Conservation (phyloP, 2,888 invertebrate genomes). For the Drosophila paranaensis region DNA sequence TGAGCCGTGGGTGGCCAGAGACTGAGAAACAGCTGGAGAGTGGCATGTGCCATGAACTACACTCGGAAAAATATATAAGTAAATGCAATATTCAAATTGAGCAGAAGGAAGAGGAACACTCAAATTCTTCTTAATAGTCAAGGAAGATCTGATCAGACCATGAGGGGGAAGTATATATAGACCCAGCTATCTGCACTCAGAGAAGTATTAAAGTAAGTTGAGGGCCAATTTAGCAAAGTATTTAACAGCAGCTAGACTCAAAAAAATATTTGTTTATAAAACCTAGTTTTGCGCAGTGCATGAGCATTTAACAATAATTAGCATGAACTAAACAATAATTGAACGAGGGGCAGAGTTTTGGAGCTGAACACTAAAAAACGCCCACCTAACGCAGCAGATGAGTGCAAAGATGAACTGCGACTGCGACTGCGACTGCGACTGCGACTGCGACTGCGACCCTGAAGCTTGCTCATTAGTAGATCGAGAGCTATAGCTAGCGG, state of each 20-base stretch:
- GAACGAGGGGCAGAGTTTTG: constrained; percentile 2
- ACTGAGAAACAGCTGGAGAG: too few species aligned
- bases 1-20: neutral
- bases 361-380: constrained; percentile 44
- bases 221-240: too few species aligned
- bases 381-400: constrained; percentile 50
- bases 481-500: constrained; percentile 12
- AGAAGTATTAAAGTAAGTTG: neutral
- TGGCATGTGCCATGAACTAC: neutral
- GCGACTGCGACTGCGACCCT: neutral
- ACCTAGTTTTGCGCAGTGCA: neutral
- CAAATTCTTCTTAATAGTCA: too few species aligned
- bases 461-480: constrained; percentile 34
- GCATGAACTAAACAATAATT: constrained; percentile 61
- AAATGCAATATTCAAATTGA: neutral
- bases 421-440: neutral
- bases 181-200: neutral
- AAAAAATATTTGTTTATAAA: neutral
- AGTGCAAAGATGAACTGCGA: constrained; percentile 54
- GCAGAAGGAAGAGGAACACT: neutral
- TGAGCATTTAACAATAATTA: constrained; percentile 61
- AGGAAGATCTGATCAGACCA: too few species aligned
- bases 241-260: neutral
- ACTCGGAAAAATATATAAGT: neutral
- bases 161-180: too few species aligned